Conservation (phyloP, 2,888 invertebrate species). For the Spisula solida region DNA sequence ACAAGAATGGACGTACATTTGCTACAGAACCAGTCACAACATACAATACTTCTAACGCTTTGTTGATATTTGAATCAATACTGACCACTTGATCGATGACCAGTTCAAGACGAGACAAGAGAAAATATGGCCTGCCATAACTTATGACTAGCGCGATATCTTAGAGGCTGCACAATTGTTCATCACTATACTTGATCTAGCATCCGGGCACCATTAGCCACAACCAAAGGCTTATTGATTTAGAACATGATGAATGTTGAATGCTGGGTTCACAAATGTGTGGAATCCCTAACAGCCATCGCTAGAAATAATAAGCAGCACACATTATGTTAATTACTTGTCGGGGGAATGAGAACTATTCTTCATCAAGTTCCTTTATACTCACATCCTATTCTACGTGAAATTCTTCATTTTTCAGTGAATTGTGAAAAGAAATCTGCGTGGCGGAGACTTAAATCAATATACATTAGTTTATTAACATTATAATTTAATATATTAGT, state of each 20-base stretch:
- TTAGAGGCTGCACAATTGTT: slow-evolving; percentile 13
- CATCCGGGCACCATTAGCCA: background rate
- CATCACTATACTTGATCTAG: background rate
- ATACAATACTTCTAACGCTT: background rate
- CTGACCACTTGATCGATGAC: slow-evolving; percentile 40
- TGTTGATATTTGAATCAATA: slow-evolving; percentile 19
- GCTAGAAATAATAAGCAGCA: slow-evolving; percentile 19
- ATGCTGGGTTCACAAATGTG: background rate
- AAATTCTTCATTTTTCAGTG: background rate
- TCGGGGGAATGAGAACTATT: background rate
- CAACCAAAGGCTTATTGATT: slow-evolving; percentile 20
- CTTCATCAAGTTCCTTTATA: background rate
- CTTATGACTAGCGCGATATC: slow-evolving; percentile 19
- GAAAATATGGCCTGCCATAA: slow-evolving; percentile 35
- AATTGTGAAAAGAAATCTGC: background rate
- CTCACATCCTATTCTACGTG: background rate
- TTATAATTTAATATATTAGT: too few species aligned
- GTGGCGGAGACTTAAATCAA: background rate
- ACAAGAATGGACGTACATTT: background rate
- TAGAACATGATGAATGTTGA: background rate
- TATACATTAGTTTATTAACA: background rate
- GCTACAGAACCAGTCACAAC: background rate
- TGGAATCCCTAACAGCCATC: slow-evolving; percentile 3
- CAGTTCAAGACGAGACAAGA: slow-evolving; percentile 11
- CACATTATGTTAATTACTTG: slow-evolving; percentile 15